Evolutionary conservation across 2,797 vertebrate species (phyloP), one percentile per base, ranked within the genome.

Genomic region (Pogoniulus pusillus): DNA sequence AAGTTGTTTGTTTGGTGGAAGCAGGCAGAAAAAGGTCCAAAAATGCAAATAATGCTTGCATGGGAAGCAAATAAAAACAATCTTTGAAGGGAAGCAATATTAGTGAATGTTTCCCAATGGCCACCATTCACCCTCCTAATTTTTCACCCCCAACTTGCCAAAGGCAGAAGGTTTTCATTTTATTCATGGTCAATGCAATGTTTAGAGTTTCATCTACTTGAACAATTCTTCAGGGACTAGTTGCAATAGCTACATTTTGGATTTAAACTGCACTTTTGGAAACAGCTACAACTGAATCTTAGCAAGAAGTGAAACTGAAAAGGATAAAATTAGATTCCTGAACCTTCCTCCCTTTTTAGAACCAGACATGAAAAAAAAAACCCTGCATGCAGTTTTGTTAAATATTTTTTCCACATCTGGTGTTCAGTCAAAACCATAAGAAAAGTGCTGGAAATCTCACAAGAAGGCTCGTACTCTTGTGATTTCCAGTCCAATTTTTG

Each of bases 371-470:
- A 96, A 96, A 90, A 95, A 93, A 82, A n/a, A n/a, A n/a, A n/a
- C n/a, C n/a, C 47, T 78, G 74, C 65, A 91, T 94, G 70, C 73
- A 96, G 79, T 93, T 95, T 96, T 89, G 94, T 93, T 94, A 94
- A 93, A 96, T 94, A 89, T 95, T 96, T 96, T 93, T 94, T 94
- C 94, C 95, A 96, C 95, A 95, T 96, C 94, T 96, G 95, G 90
- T 96, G 93, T 93, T 95, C 93, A 95, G 96, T 96, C 93, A 95
- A 95, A 95, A 94, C 90, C 90, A 89, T 90, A 96, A 93, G 90
- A 96, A 93, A 96, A 96, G 96, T 95, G 95, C 86, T 93, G 90
- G 95, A 96, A 96, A 96, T 96, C 91, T 96, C 94, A 95, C 96
- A 96, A 95, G 93, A 94, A 96, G 68, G 45, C 93, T 95, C 7